Base-by-base conservation (phyloP, 1,140 invertebrate species). In the Charaxes varanes region DNA sequence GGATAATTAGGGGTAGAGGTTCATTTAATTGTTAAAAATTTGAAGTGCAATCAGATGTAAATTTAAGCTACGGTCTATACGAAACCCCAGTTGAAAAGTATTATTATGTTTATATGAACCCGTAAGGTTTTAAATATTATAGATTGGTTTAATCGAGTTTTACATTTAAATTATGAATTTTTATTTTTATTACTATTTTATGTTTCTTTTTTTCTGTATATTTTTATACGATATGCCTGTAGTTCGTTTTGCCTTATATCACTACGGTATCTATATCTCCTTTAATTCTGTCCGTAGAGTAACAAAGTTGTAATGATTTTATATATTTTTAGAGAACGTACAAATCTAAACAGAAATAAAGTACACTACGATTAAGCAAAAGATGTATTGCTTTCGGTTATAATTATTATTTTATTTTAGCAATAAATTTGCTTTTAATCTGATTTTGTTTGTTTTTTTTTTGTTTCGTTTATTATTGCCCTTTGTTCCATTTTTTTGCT, bases 371-470 rank as follows among this genome's bases (percentile, higher is more conserved):
- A 62, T 62, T 62, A 65, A 72, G 68, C 68, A 65, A 67, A 64
- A 57, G 59, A 56, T 70, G 70, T 79, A 73, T 78, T 72, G 67
- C 67, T 80, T 66, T 55, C 61, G 69, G 73, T 78, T 78, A 79
- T 74, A 77, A 65, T 68, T 80, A 65, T 77, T 72, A 72, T 80
- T 82, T 83, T 69, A 67, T 82, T 65, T 81, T 85, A 84, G 84
- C 82, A 85, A 85, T 85, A 85, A 85, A 85, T 72, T 82, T 82
- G 82, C 80, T 83, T 82, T 76, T 80, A 81, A 64, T 77, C 61
- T 78, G 57, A 68, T 82, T 81, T 80, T 49, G 41, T 60, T 69
- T n/a, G n/a, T n/a, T n/a, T n/a, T 71, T 67, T 57, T 76, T 65
- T 63, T 78, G 71, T 80, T 73, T 64, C 77, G 68, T 73, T 72